Evolutionary conservation across 2,113 vertebrate species (phyloP).

Genomic region (Arothron firmamentum): DNA sequence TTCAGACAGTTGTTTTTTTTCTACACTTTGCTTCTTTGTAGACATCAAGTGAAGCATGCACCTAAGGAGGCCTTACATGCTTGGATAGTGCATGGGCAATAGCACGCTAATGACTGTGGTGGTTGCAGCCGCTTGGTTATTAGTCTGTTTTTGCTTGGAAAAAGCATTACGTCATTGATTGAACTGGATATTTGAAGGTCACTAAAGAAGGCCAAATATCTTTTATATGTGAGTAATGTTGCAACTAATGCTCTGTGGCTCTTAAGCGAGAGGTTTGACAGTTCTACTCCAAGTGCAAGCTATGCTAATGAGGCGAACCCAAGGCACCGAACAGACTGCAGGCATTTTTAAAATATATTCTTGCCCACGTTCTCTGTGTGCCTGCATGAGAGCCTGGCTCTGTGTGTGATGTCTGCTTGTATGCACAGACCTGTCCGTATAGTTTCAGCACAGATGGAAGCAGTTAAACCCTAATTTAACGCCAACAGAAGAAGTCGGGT

Average conservation of each 20-base stretch:
- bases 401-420: slow-evolving; percentile 39
- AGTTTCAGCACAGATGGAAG: slow-evolving; percentile 67
- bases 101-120: slow-evolving; percentile 54
- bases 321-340: slow-evolving; percentile 19
- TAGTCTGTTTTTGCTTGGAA: slow-evolving; percentile 61
- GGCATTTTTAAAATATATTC: slow-evolving; percentile 47
- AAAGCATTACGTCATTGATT: slow-evolving; percentile 45
- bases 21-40: slow-evolving; percentile 54
- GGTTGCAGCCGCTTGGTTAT: slow-evolving; percentile 56
- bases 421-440: slow-evolving; percentile 48
- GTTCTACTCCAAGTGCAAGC: slow-evolving; percentile 17
- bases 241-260: slow-evolving; percentile 25
- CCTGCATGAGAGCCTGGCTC: slow-evolving; percentile 22
- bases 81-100: slow-evolving; percentile 37
- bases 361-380: slow-evolving; percentile 29
- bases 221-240: slow-evolving; percentile 51
- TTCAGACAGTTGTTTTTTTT: slow-evolving; percentile 53
- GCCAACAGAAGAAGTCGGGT: slow-evolving; percentile 61
- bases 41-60: slow-evolving; percentile 55
- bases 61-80: slow-evolving; percentile 45
- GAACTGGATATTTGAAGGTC: slow-evolving; percentile 46
- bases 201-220: slow-evolving; percentile 56
- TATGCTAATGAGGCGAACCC: slow-evolving; percentile 51
- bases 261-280: slow-evolving; percentile 9
- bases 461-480: slow-evolving; percentile 68